These are phyloP conservation scores for Orchesella cincta DNA, from an alignment of 1,140 invertebrate species.

Conservation along the genomic window DNA sequence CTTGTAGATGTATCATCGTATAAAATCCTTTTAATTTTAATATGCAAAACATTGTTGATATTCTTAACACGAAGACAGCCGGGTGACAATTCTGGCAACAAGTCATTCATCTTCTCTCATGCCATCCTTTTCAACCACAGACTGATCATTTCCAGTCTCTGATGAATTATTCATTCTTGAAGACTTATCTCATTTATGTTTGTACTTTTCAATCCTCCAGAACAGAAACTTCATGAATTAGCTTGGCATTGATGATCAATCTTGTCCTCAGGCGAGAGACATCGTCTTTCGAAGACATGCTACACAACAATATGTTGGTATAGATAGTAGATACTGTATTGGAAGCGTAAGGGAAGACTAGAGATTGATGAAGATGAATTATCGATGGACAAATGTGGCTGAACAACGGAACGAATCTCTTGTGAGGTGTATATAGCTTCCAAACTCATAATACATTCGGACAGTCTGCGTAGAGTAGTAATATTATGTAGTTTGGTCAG, in stretches of 20 bases:
- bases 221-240: not conserved
- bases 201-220: not conserved
- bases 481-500: not conserved
- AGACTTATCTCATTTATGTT: not conserved
- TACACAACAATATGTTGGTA: not conserved
- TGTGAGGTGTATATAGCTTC: not conserved
- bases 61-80: conserved; percentile 4
- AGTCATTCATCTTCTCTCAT: conserved; percentile 10
- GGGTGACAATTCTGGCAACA: not conserved
- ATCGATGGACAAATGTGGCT: conserved; percentile 39
- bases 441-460: not conserved
- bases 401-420: not conserved
- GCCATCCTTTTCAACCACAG: not conserved
- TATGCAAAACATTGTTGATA: not conserved
- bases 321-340: not conserved
- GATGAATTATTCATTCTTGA: not conserved
- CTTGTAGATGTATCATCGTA: too few relatives aligned
- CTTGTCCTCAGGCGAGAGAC: not conserved
- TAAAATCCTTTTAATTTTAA: conserved; percentile 6
- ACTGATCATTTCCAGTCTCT: conserved; percentile 6
- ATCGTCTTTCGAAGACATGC: not conserved
- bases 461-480: not conserved
- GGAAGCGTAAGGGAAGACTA: not conserved
- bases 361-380: conserved; percentile 47
- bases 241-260: conserved; percentile 1